Evolutionary conservation across 37 sponge, comb jelly and placozoan genomes (phyloP).

Genomic region (Petrosia ficiformis): DNA sequence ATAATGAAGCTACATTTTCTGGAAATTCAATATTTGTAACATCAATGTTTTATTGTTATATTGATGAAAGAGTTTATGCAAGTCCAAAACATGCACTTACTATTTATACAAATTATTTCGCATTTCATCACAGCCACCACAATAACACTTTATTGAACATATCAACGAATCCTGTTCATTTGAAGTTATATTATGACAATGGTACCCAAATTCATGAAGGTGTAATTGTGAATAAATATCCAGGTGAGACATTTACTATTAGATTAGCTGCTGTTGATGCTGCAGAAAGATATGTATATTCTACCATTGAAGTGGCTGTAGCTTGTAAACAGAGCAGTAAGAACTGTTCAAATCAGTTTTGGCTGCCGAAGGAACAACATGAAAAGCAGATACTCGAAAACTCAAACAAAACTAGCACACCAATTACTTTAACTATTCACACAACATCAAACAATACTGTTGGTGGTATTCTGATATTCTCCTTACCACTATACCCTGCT

Average conservation of each 20-base stretch:
- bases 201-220: background rate
- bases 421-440: too few species aligned
- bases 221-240: background rate
- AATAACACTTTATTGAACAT: background rate
- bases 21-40: background rate
- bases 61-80: background rate
- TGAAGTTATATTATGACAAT: background rate
- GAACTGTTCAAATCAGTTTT: too few species aligned
- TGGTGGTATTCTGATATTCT: too few species aligned
- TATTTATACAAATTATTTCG: too few species aligned
- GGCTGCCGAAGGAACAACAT: too few species aligned
- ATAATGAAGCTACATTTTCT: background rate
- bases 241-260: background rate
- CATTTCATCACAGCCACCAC: too few species aligned
- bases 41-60: background rate
- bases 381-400: too few species aligned
- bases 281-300: background rate
- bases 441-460: too few species aligned
- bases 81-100: background rate
- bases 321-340: too few species aligned
- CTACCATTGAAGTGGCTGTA: background rate
- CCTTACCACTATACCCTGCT: too few species aligned
- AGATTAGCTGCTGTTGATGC: constrained; percentile 1
- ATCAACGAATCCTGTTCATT: background rate
- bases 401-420: too few species aligned